A percentile compares a stretch with the other conserved stretches of the same genome.
Conservation (phyloP, 1,140 invertebrate genomes). For the Andricus grossulariae region DNA sequence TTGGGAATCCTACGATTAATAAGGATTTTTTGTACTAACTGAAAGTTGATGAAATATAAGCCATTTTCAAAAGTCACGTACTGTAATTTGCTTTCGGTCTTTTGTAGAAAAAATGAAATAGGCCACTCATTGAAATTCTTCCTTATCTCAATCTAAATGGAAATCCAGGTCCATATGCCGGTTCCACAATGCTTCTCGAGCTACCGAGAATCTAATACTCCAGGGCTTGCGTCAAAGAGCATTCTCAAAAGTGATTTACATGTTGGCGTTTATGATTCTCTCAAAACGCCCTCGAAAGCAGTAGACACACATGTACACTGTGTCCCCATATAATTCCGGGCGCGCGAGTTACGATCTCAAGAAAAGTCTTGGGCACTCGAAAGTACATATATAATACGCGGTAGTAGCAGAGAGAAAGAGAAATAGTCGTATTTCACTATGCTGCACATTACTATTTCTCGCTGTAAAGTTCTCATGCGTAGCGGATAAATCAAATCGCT, state of each 20-base stretch:
- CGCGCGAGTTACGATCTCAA: neutral
- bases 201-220: constrained; percentile 21
- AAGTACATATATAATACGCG: neutral
- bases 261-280: constrained; percentile 9
- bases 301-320: neutral
- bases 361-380: constrained; percentile 20
- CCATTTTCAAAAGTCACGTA: too few species aligned
- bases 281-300: neutral
- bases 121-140: neutral
- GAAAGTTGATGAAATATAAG: too few species aligned
- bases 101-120: neutral
- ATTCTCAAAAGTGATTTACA: constrained; percentile 31
- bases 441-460: neutral
- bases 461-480: constrained; percentile 4
- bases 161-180: constrained; percentile 4
- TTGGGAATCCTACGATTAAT: neutral
- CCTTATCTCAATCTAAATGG: constrained; percentile 26
- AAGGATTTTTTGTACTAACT: too few species aligned
- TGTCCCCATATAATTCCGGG: constrained; percentile 5
- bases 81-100: too few species aligned
- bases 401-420: neutral
- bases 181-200: neutral
- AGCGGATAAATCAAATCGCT: constrained; percentile 3
- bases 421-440: constrained; percentile 23
- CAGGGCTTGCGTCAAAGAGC: constrained; percentile 9